These are phyloP conservation scores for Sylvilagus floridanus DNA, from an alignment of 2,797 vertebrate genomes.

Conservation along the genomic window DNA sequence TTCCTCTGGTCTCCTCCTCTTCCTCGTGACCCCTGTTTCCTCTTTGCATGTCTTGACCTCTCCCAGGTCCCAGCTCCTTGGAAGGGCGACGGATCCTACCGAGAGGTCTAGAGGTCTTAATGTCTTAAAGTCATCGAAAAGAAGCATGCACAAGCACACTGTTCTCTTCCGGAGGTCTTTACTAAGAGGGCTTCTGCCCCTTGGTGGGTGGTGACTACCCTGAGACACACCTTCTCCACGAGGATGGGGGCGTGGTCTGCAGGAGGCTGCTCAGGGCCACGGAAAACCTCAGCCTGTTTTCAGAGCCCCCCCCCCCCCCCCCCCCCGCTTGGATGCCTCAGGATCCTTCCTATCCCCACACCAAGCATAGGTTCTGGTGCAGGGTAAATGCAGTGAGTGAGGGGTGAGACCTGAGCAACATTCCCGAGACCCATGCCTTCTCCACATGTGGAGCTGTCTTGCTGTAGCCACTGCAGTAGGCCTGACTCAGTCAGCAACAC, in stretches of 20 bases:
- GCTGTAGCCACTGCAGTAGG: background rate
- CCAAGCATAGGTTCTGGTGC: background rate
- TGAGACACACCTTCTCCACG: background rate
- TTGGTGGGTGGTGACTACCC: background rate
- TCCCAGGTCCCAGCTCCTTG: background rate
- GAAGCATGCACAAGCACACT: background rate
- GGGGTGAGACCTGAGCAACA: background rate
- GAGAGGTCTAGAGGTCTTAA: background rate
- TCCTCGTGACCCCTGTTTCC: background rate
- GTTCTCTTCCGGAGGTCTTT: constrained; percentile 19
- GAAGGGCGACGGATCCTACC: background rate
- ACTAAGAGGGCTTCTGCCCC: background rate
- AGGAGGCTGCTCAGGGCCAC: background rate
- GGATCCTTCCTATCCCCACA: background rate
- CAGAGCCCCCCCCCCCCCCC: background rate
- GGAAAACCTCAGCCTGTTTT: background rate
- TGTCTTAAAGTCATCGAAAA: constrained; percentile 1
- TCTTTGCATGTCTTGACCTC: background rate
- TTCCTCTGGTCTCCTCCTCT: background rate
- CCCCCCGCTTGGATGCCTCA: background rate
- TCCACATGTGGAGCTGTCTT: background rate
- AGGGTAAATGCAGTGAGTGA: background rate
- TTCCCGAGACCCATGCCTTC: background rate
- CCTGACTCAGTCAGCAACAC: background rate
- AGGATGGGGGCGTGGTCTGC: background rate